phyloP scores from a whole-genome alignment of 2,113 vertebrate species.

The Oenanthe oenanthe region DNA sequence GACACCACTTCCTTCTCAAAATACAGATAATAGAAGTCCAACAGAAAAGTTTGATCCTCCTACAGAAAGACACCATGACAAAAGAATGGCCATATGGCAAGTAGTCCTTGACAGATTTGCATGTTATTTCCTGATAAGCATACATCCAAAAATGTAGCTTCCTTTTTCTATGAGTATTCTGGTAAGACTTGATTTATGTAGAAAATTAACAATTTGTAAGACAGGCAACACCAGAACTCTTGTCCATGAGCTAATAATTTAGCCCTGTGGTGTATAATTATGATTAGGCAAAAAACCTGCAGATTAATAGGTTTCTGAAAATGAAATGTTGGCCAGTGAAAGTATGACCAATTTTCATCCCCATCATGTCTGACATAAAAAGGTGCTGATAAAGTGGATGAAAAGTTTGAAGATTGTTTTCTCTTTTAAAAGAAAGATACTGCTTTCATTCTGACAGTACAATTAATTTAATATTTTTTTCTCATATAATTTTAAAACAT shows the following conservation, averaged over 20 bases:
- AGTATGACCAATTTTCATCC: neutral
- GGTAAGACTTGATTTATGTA: neutral
- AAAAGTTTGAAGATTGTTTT: neutral
- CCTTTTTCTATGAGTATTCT: neutral
- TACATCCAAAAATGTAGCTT: neutral
- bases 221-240: neutral
- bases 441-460: neutral
- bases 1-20: neutral
- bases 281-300: neutral
- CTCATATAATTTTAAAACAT: neutral
- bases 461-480: neutral
- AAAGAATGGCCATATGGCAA: neutral
- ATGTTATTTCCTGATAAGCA: neutral
- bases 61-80: neutral
- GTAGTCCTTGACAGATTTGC: neutral
- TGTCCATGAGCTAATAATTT: neutral
- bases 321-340: neutral
- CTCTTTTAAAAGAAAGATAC: neutral
- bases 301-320: neutral
- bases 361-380: neutral
- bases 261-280: neutral
- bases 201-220: neutral
- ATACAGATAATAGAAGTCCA: neutral
- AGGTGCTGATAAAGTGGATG: neutral
- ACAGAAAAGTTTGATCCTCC: neutral